Evolutionary conservation across 2,888 invertebrate genomes (phyloP), one percentile per base, ranked within the genome.

Genomic region (Marronus borbonicus): DNA sequence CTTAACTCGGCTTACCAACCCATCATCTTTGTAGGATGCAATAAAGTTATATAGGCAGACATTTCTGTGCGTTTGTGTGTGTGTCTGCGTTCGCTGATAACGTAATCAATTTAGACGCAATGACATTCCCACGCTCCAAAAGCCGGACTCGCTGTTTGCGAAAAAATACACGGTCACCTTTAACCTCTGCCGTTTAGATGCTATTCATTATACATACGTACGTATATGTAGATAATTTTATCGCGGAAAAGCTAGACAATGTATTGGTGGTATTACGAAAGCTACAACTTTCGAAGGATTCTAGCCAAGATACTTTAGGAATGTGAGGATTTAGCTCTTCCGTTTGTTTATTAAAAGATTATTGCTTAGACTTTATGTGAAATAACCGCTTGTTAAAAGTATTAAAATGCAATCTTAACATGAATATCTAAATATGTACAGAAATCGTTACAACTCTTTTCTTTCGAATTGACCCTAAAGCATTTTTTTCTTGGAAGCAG

Each of bases 81-180:
- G n/a, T 49, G 24, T 8, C 50, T 17, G 5, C 17, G 44, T 44
- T 49, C 17, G 28, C 24, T 68, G 68, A 68, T 68, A 68, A 68
- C 50, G 50, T 68, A 68, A 68, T 68, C 68, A 68, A 68, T 68
- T 50, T 12, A 68, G 28, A 68, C 68, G 24, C 50, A 68, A 50
- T 28, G 50, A 12, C 24, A 14, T 68, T 68, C 68, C 49, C 68
- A 68, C 68, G 68, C 50, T 50, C 49, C 14, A 31, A 68, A 49
- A 68, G 39, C 49, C 50, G 68, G 68, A 49, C 49, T 50, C 24
- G 50, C 50, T 28, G 49, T 50, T 14, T 28, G 12, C 24, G 50
- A 68, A 68, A 68, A 68, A 68, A 50, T 14, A 50, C 14, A 3
- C 68, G 50, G 14, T 50, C 49, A 68, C 68, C 68, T 68, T 24